These are phyloP conservation scores for Scophthalmus maximus DNA, from an alignment of 2,113 vertebrate species.

Conservation along the genomic window DNA sequence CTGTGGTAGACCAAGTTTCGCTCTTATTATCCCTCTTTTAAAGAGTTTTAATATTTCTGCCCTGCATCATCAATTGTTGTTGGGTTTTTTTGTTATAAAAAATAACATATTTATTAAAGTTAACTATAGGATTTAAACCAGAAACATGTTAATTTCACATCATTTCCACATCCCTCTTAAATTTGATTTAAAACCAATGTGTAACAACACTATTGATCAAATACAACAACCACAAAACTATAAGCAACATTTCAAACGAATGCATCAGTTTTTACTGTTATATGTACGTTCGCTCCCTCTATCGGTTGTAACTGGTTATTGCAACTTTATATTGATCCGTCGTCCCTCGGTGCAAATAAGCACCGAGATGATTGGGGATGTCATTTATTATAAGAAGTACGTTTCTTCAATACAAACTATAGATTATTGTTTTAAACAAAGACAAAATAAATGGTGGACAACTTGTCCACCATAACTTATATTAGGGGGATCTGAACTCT, in stretches of 20 bases:
- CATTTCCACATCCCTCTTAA: no score
- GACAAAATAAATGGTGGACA: no score
- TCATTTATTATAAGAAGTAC: background rate
- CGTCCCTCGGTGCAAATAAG: background rate
- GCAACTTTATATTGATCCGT: conserved; percentile 6
- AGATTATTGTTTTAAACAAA: background rate
- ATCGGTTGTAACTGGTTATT: conserved; percentile 16
- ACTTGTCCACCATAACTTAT: background rate
- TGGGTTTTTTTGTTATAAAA: background rate
- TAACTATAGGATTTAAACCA: background rate
- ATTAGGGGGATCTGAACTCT: background rate
- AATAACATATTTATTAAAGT: no score
- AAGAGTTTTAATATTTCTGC: background rate
- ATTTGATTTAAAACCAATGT: background rate
- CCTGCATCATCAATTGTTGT: background rate
- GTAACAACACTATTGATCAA: no score
- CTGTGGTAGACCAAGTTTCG: background rate
- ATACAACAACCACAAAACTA: background rate
- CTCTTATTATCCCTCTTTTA: background rate
- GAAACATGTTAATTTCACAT: no score
- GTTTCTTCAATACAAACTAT: background rate
- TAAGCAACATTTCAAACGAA: background rate
- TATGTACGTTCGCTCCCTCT: conserved; percentile 63
- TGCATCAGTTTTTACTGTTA: background rate
- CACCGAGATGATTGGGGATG: background rate